Evolutionary conservation across 2,113 vertebrate genomes (phyloP).

Genomic region (Himantopus leucocephalus): DNA sequence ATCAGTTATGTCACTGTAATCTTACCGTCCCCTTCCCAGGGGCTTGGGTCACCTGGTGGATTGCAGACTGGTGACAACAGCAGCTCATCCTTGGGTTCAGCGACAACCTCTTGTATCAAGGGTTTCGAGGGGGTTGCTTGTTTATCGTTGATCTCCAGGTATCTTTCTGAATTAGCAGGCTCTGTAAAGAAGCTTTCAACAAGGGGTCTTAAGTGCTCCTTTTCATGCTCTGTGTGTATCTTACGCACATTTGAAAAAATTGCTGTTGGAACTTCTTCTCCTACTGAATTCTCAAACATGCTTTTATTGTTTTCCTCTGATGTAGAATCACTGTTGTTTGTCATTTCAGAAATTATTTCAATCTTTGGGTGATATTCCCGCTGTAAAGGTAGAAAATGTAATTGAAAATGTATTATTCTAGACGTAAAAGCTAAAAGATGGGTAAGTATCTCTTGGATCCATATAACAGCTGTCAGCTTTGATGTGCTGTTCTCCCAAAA

Average conservation of each 20-base stretch:
- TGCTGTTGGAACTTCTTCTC: neutral
- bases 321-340: slow-evolving; percentile 20
- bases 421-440: neutral
- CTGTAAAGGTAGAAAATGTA: slow-evolving; percentile 33
- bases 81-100: neutral
- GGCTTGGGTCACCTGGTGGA: neutral
- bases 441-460: neutral
- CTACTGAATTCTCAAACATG: neutral
- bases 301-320: neutral
- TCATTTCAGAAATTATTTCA: slow-evolving; percentile 74
- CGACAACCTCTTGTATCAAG: slow-evolving; percentile 66
- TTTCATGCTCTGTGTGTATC: neutral
- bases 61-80: neutral
- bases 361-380: slow-evolving; percentile 73
- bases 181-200: slow-evolving; percentile 4
- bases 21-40: neutral
- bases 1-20: neutral
- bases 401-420: neutral
- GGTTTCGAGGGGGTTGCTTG: neutral
- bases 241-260: slow-evolving; percentile 38
- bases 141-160: neutral
- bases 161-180: neutral
- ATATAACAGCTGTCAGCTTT: neutral
- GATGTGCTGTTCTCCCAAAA: neutral
- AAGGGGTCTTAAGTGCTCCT: neutral